Evolutionary conservation across 2,797 vertebrate species (phyloP).

Genomic region (Sebastes alutus): DNA sequence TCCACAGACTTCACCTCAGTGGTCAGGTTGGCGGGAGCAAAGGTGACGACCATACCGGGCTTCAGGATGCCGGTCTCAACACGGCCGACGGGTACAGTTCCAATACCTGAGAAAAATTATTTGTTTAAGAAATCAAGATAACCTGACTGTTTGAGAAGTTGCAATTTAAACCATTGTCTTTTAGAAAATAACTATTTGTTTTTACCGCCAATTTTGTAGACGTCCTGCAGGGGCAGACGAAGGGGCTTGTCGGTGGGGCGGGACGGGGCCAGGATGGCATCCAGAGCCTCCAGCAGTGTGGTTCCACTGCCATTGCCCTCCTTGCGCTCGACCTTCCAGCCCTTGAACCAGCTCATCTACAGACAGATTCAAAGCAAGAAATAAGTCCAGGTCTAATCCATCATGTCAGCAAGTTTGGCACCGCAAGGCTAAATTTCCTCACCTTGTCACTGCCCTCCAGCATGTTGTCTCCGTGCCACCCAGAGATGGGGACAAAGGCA

Average conservation of each 20-base stretch:
- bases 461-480: conserved; percentile 90
- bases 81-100: conserved; percentile 85
- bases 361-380: fast-evolving
- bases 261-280: conserved; percentile 91
- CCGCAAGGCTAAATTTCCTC: fast-evolving
- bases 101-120: conserved; percentile 73
- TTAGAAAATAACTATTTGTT: not conserved
- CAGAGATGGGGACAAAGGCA: conserved; percentile 85
- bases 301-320: conserved; percentile 88
- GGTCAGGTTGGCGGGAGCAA: conserved; percentile 81
- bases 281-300: conserved; percentile 93
- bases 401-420: fast-evolving
- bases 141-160: fast-evolving
- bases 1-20: conserved; percentile 88
- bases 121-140: not conserved
- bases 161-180: fast-evolving
- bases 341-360: conserved; percentile 96
- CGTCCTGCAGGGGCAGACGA: conserved; percentile 94
- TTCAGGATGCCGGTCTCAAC: conserved; percentile 85
- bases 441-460: conserved; percentile 82
- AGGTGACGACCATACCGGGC: conserved; percentile 84
- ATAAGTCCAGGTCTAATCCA: not conserved
- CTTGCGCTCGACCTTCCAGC: conserved; percentile 94
- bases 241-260: conserved; percentile 95
- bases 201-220: conserved; percentile 96